phyloP scores from a whole-genome alignment of 2,888 invertebrate species.

The Barypeithes pellucidus region DNA sequence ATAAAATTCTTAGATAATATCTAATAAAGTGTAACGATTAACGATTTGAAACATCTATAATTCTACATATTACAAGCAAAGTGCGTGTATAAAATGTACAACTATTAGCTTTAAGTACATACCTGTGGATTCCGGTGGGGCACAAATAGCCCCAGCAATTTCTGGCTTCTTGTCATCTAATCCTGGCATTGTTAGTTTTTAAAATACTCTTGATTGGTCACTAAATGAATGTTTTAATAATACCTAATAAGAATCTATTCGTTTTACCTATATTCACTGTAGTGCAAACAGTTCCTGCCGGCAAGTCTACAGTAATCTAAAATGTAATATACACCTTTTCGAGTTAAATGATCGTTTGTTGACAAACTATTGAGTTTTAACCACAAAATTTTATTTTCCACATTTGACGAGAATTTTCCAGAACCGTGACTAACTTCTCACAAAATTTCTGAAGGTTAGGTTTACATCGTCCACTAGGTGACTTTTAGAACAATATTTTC shows the following conservation, averaged over 20 bases:
- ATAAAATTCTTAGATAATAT: too few relatives aligned
- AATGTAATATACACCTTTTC: too few relatives aligned
- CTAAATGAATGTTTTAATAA: background rate
- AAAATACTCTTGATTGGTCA: too few relatives aligned
- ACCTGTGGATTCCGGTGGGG: slow-evolving; percentile 33
- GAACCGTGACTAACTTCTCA: slow-evolving; percentile 7
- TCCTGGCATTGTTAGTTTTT: slow-evolving; percentile 37
- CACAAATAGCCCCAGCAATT: slow-evolving; percentile 50
- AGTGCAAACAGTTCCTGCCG: too few relatives aligned
- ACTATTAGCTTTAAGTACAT: background rate
- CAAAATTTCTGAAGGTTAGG: background rate
- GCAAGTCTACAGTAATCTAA: too few relatives aligned
- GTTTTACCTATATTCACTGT: background rate
- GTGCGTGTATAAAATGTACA: background rate
- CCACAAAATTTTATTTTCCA: background rate
- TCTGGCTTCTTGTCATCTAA: slow-evolving; percentile 46
- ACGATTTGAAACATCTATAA: too few relatives aligned
- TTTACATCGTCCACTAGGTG: too few relatives aligned
- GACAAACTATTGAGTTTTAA: slow-evolving; percentile 10
- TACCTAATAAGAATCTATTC: background rate
- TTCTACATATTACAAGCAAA: too few relatives aligned
- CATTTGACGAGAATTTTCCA: slow-evolving; percentile 10
- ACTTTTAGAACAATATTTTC: too few relatives aligned
- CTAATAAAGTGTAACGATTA: too few relatives aligned
- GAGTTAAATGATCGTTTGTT: background rate